Conservation (phyloP, 2,888 invertebrate genomes). For the Morpho deidamia region DNA sequence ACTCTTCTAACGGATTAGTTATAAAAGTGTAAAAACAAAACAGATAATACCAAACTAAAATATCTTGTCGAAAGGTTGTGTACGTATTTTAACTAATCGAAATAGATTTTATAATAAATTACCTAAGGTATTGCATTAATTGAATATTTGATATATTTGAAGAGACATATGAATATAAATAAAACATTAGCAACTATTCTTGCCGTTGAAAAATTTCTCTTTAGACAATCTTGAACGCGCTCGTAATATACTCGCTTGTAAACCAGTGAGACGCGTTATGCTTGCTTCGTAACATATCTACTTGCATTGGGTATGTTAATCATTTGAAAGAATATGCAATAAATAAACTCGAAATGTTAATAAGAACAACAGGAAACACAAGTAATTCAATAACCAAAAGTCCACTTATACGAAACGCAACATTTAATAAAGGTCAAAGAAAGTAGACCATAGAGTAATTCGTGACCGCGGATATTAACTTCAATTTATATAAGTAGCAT, state of each 20-base stretch:
- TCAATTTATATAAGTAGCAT: constrained; percentile 66
- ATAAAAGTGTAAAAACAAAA: too few relatives aligned
- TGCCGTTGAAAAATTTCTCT: constrained; percentile 53
- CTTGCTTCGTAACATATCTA: constrained; percentile 1
- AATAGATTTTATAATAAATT: too few relatives aligned
- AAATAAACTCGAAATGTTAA: too few relatives aligned
- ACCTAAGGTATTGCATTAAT: too few relatives aligned
- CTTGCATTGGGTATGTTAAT: neutral
- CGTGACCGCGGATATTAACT: constrained; percentile 50
- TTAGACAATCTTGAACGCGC: constrained; percentile 46
- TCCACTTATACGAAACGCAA: neutral
- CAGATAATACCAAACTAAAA: too few relatives aligned
- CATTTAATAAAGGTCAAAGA: neutral
- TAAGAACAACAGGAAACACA: too few relatives aligned
- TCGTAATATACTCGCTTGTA: constrained; percentile 33
- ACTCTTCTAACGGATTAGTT: too few relatives aligned
- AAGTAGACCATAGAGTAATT: constrained; percentile 28
- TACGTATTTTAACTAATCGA: too few relatives aligned
- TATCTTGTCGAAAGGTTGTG: too few relatives aligned
- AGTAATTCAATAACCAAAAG: too few relatives aligned
- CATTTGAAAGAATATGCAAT: neutral
- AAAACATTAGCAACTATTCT: constrained; percentile 49
- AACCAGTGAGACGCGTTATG: constrained; percentile 32
- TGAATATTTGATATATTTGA: too few relatives aligned
- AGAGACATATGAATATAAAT: constrained; percentile 38